phyloP scores from a whole-genome alignment of 2,888 invertebrate species.

The Nipponacmea schrenckii region DNA sequence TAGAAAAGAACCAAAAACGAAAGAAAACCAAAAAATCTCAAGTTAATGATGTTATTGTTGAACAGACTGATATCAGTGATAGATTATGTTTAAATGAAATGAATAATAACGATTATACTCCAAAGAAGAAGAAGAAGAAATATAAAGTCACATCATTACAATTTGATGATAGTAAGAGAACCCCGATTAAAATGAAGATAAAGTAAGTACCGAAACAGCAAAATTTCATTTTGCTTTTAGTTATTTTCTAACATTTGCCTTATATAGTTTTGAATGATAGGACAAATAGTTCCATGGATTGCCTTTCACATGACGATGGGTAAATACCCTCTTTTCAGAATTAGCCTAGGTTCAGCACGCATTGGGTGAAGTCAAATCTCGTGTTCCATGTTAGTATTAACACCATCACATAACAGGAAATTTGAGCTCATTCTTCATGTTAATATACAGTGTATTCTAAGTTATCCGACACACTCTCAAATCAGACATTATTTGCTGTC shows the following conservation, averaged over 20 bases:
- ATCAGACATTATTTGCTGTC: too few relatives aligned
- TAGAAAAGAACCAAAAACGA: background rate
- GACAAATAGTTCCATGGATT: background rate
- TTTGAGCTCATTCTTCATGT: too few relatives aligned
- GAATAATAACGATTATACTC: background rate
- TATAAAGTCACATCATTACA: conserved; percentile 44
- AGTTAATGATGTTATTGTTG: background rate
- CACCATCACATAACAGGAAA: too few relatives aligned
- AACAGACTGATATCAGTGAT: background rate
- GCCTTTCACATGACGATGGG: too few relatives aligned
- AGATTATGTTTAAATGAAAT: background rate
- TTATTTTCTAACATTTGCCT: background rate
- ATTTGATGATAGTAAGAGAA: conserved; percentile 39
- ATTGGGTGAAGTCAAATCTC: too few relatives aligned
- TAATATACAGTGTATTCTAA: too few relatives aligned
- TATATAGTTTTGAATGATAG: background rate
- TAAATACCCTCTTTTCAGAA: too few relatives aligned
- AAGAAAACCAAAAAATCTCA: conserved; percentile 5
- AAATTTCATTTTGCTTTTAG: too few relatives aligned
- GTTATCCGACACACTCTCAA: too few relatives aligned
- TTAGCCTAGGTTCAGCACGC: too few relatives aligned
- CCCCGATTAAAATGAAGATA: conserved; percentile 47
- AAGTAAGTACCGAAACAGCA: conserved; percentile 12
- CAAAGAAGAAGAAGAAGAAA: conserved; percentile 28
- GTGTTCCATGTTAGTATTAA: too few relatives aligned